Base-by-base conservation (phyloP, 2,888 invertebrate species). In the Pseudoips prasinana region DNA sequence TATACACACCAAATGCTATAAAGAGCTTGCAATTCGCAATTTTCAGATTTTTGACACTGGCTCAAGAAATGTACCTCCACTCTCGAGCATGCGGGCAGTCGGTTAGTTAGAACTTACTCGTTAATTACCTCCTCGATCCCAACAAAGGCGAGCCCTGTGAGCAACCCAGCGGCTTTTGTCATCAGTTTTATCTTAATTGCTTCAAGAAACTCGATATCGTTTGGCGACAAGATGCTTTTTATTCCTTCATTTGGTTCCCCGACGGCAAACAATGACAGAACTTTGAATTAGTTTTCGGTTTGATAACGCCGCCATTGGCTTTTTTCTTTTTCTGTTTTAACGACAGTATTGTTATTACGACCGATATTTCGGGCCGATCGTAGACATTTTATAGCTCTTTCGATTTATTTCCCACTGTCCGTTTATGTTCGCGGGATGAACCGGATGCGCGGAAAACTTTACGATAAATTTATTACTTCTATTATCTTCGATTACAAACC, bases 141-240 rank as follows among this genome's bases (percentile, higher is more conserved):
- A 67, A 75, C 75, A 79, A 77, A 67, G 63, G 61, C 55, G 53
- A 42, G 29, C 56, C 57, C 48, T 44, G 46, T 61, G 59, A 49
- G 59, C 64, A 51, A 73, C 71, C 66, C 68, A 60, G 62, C 64
- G 71, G 70, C 76, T 68, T 80, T 83, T 81, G 82, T 79, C 76
- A 64, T 68, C 72, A 73, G 77, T 77, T 82, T 85, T 84, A 85
- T 84, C 85, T 83, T 85, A 86, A 87, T 85, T 83, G 82, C 83
- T 85, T 82, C 70, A 76, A 79, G 85, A 83, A 86, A 84, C 81
- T 85, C 81, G 76, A 83, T 85, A 83, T 81, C 84, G 80, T 78
- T 83, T 71, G 74, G 74, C 76, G 80, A 85, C 83, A 84, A 79
- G 80, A 80, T 81, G 81, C 76, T 84, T 84, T 84, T 85, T 83